Conservation (phyloP, 2,888 invertebrate species). For the Liopterus haemorrhoidalis region DNA sequence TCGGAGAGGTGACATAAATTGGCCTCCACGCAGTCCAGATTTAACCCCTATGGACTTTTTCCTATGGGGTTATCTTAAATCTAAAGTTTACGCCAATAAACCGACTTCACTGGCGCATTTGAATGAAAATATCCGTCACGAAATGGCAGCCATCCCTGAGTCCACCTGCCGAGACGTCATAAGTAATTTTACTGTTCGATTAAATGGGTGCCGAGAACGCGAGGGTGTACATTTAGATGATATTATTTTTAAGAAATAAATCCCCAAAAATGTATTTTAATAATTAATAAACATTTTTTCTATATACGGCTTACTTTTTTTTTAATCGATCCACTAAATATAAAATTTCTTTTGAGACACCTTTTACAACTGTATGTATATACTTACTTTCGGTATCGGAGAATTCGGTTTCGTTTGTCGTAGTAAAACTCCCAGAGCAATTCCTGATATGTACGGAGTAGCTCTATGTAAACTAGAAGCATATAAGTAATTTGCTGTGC, state of each 20-base stretch:
- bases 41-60: too few relatives aligned
- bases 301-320: neutral
- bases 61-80: too few relatives aligned
- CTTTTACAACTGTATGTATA: neutral
- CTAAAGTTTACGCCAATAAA: too few relatives aligned
- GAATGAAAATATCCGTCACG: too few relatives aligned
- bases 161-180: too few relatives aligned
- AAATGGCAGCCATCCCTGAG: too few relatives aligned
- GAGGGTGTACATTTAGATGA: too few relatives aligned
- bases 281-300: neutral
- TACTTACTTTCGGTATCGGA: conserved; percentile 43
- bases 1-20: too few relatives aligned
- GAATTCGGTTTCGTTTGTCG: conserved; percentile 41
- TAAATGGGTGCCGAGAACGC: too few relatives aligned
- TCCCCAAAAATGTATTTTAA: neutral
- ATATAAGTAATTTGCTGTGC: conserved; percentile 61
- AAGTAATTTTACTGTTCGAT: too few relatives aligned
- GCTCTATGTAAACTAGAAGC: conserved; percentile 57
- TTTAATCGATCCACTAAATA: neutral
- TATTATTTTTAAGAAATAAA: neutral
- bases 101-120: too few relatives aligned
- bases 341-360: conserved; percentile 8
- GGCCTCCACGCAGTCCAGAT: too few relatives aligned
- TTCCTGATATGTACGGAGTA: conserved; percentile 60
- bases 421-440: conserved; percentile 55